These are phyloP conservation scores for Loxodonta africana DNA, from an alignment of 2,113 vertebrate species.

Conservation along the genomic window DNA sequence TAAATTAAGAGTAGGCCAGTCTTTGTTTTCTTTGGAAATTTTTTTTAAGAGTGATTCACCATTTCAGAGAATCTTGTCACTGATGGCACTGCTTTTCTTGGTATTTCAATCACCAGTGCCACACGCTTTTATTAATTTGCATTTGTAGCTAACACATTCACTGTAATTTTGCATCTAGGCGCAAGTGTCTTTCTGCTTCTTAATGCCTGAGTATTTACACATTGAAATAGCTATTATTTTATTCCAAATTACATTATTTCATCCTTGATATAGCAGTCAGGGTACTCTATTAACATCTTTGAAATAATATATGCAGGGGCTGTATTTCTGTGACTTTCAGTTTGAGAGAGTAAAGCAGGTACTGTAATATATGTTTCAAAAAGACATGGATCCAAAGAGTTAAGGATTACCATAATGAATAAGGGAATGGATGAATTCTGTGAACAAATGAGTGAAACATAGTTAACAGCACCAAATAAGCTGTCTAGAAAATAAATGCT, in stretches of 20 bases:
- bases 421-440: not conserved
- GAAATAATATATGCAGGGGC: not conserved
- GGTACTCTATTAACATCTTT: not conserved
- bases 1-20: not conserved
- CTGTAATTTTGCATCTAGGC: not conserved
- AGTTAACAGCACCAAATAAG: not conserved
- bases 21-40: not conserved
- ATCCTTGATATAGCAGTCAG: not conserved
- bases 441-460: not conserved
- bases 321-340: not conserved
- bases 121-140: not conserved
- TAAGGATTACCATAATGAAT: not conserved
- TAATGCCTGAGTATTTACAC: not conserved
- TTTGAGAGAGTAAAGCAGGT: not conserved
- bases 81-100: not conserved
- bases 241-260: not conserved
- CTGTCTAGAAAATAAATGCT: not conserved
- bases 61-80: not conserved
- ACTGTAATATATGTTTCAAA: not conserved
- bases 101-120: not conserved
- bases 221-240: conserved; percentile 25
- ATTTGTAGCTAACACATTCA: not conserved
- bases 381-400: not conserved
- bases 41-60: not conserved
- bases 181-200: not conserved